Conservation (phyloP, 2,888 invertebrate species). For the Herminia tarsipennalis region DNA sequence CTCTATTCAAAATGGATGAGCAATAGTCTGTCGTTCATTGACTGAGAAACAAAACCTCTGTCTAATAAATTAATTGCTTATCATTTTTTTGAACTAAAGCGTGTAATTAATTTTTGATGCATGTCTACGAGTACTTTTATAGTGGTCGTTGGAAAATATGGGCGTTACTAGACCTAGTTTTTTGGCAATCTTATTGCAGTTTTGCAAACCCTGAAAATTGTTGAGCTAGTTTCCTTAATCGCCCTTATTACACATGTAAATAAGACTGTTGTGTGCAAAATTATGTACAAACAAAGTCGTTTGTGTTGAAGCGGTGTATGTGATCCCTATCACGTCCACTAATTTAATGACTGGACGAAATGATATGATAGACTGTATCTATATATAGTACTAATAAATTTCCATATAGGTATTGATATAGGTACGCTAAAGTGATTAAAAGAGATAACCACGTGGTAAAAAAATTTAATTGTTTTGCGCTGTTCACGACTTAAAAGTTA, state of each 20-base stretch:
- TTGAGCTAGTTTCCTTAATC: too few species aligned
- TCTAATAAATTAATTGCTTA: slow-evolving; percentile 44
- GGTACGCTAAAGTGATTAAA: too few species aligned
- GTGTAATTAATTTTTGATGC: slow-evolving; percentile 40
- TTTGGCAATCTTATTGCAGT: too few species aligned
- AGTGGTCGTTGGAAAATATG: slow-evolving; percentile 16
- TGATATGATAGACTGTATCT: slow-evolving; percentile 52
- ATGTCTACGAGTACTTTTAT: slow-evolving; percentile 17
- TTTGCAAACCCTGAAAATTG: too few species aligned
- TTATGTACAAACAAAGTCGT: slow-evolving; percentile 6
- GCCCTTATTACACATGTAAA: background rate
- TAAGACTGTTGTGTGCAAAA: slow-evolving; percentile 1
- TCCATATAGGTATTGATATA: slow-evolving; percentile 1
- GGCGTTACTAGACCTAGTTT: background rate
- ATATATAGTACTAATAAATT: slow-evolving; percentile 23
- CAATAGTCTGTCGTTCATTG: slow-evolving; percentile 71
- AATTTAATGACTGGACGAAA: slow-evolving; percentile 48
- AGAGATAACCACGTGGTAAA: too few species aligned
- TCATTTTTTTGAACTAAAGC: slow-evolving; percentile 37
- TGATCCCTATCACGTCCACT: slow-evolving; percentile 68
- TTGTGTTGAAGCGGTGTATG: slow-evolving; percentile 46
- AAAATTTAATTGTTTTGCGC: too few species aligned
- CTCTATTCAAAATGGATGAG: slow-evolving; percentile 62
- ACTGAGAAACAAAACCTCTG: slow-evolving; percentile 52
- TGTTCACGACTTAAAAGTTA: too few species aligned